Evolutionary conservation across 2,113 vertebrate species (phyloP), one percentile per base, ranked within the genome.

Genomic region (Pangasianodon hypophthalmus): DNA sequence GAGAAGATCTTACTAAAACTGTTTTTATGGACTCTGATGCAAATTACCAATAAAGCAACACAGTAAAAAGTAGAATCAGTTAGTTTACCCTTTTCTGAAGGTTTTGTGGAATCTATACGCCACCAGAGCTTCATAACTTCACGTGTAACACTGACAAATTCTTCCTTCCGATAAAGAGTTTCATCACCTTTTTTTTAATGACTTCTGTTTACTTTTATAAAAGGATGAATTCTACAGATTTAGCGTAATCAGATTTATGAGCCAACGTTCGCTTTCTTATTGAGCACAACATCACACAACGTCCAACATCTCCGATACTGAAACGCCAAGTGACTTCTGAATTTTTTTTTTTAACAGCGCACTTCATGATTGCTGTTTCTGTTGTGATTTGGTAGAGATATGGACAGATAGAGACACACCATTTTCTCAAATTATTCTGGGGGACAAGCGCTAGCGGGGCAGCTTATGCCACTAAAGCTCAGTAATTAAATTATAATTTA

Each of bases 401-500:
- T 67, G 67, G 87, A 62, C 54, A 88, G 83, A 88, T 46, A 67
- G 81, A 91, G 67, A 95, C 96, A 96, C 97, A 95, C 96, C 97
- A 97, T 98, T 97, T 97, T 98, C 98, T 98, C 96, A 97, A 98
- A 98, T 98, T 98, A 98, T 98, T 97, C 97, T 96, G 95, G 96
- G 97, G 97, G 97, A 96, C 95, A 95, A 96, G 96, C 96, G 96
- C 97, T 98, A 97, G 97, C 96, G 24, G 96, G 96, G 96, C 97
- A 98, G 97, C 97, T 98, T 98, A 97, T 97, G 97, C 97, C 96
- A 96, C 96, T 97, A 97, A 98, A 97, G 97, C 97, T 95, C 96
- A 97, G 97, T 99, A 99, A 98, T 99, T 98, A 98, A 98, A 98
- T 98, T 98, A 97, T 98, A 98, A 99, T 98, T 98, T 98, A 97